Base-by-base conservation (phyloP, 92 coral and sea anemone genomes). In the Phenganax stokvisi region DNA sequence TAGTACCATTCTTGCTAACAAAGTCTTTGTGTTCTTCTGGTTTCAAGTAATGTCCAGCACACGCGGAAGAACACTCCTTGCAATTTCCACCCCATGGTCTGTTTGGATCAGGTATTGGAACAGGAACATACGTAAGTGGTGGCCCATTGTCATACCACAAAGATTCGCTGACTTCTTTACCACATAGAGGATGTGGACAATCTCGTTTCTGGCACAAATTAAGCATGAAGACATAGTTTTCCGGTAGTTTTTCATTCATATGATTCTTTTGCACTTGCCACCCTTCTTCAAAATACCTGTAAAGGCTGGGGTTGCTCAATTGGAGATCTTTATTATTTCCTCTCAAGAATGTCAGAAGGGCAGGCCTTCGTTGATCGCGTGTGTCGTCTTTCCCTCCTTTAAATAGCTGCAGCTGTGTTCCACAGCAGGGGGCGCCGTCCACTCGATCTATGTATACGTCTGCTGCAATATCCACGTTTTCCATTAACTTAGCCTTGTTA, bases 171-270 rank as follows among this genome's bases (percentile, higher is more conserved):
- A 66, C 56, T 69, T 56, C 86, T 53, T 64, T 63, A 51, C 25
- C 44, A 74, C 87, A 88, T 71, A 88, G 72, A 9, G 88, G 90
- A 63, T 85, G 88, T 28, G 70, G 79, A 55, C 88, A 88, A 37
- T 64, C 88, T n/a, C 51, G 65, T 61, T 88, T 72, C 25, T 61
- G 60, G 65, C 88, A 85, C 37, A 85, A 70, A 53, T 69, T 88
- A 52, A 88, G 63, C 87, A 87, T 87, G 73, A 87, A 87, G 52
- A 84, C 44, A 84, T 87, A 84, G 72, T 87, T 84, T 62, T 37
- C 86, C 16, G 91, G 91, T 8, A 85, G 74, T 7, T 80, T 78
- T 3, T 61, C 54, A 51, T 87, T 84, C 86, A 88, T 88, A 83
- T 88, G 90, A 58, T 64, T 83, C 37, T 88, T 72, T 27, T 85